Evolutionary conservation across 2,113 vertebrate species (phyloP), one percentile per base, ranked within the genome.

Genomic region (Montifringilla adamsi): DNA sequence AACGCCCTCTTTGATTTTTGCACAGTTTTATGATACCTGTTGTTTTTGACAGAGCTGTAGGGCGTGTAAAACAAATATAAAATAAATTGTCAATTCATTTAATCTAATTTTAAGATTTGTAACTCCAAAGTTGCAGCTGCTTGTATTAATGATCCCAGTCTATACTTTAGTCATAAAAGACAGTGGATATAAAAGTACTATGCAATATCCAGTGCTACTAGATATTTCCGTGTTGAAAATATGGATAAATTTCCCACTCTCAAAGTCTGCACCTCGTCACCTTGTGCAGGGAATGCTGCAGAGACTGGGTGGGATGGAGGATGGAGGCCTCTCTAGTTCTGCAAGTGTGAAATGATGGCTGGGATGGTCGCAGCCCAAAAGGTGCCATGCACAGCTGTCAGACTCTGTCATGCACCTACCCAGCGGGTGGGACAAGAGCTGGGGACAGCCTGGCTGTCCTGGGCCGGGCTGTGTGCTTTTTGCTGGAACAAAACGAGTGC

Each of bases 401-500:
- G 14, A 33, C 9, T 21, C 11, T 28, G 49, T 16, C 21, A 1
- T 1, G 20, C 56, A 79, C 47, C 24, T 37, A 1, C 22, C 19
- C 13, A 0, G 44, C 26, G 13, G 3, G 15, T 46, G 66, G 47
- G 33, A 62, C n/a, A 35, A 24, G 37, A 62, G 58, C 79, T 67
- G 50, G 23, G 13, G 24, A 35, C 33, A 33, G 28, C 4, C 33
- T 37, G 33, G 4, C 10, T 37, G 0, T n/a, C 60, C 60, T 7
- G 14, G 59, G 26, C 8, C 27, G 47, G 73, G 23, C n/a, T 47
- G n/a, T 3, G 5, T 21, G 20, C 14, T 53, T 35, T 35, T 17
- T 22, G 4, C 20, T 28, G 6, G 47, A 73, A 7, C 10, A 41
- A 10, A 30, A 4, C 0, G 1, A 66, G 22, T 10, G 41, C 68